Percentiles rank a stretch among this genome's conserved stretches.
Evolutionary conservation across 1,140 invertebrate genomes (phyloP).

Genomic region (Phenacoccus solenopsis): DNA sequence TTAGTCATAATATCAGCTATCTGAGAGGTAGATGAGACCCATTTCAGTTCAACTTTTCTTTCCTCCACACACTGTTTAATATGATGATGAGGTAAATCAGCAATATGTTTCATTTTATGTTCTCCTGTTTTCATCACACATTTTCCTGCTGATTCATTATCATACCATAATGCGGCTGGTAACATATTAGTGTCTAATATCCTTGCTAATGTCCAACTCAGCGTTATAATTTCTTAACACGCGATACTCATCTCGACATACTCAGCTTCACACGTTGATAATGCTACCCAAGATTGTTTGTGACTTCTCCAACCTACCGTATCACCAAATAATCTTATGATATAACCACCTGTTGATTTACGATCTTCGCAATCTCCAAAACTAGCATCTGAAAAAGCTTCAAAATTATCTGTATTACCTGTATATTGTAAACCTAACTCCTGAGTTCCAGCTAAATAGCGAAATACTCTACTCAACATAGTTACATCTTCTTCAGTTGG

Average conservation of each 20-base stretch:
- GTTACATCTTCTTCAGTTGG: not conserved
- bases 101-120: too few relatives aligned
- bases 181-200: too few relatives aligned
- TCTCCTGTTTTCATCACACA: too few relatives aligned
- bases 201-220: too few relatives aligned
- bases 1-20: too few relatives aligned
- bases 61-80: too few relatives aligned
- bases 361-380: constrained; percentile 20
- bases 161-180: too few relatives aligned
- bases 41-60: too few relatives aligned
- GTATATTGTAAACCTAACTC: constrained; percentile 19
- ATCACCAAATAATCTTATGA: constrained; percentile 24
- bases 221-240: constrained; percentile 28
- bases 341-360: constrained; percentile 26
- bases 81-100: too few relatives aligned
- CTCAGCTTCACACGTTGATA: constrained; percentile 33
- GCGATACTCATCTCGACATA: constrained; percentile 29
- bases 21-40: too few relatives aligned
- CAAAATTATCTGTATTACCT: constrained; percentile 19
- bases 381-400: constrained; percentile 24
- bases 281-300: constrained; percentile 29
- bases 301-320: constrained; percentile 29
- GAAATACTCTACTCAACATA: constrained; percentile 22
- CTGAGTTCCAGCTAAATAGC: constrained; percentile 22
- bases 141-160: too few relatives aligned